Evolutionary conservation across 2,797 vertebrate genomes (phyloP).

Genomic region (Typhlichthys eigenmanni): DNA sequence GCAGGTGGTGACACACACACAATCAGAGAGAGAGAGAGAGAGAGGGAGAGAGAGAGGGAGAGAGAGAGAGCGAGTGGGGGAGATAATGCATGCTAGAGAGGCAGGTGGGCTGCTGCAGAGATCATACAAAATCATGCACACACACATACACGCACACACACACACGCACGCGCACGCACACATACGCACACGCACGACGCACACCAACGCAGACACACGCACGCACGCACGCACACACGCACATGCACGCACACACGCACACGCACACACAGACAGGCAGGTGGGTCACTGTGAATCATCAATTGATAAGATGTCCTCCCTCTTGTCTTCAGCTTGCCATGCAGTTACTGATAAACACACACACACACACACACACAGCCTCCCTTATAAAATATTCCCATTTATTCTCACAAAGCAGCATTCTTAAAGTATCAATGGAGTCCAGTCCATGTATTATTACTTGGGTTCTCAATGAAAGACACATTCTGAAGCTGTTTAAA

Average conservation of each 20-base stretch:
- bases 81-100: slow-evolving; percentile 8
- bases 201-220: not conserved
- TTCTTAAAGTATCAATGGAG: slow-evolving; percentile 41
- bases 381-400: slow-evolving; percentile 16
- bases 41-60: slow-evolving; percentile 47
- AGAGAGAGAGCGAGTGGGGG: slow-evolving; percentile 32
- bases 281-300: slow-evolving; percentile 48
- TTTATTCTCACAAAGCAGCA: slow-evolving; percentile 53
- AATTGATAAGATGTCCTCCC: slow-evolving; percentile 27
- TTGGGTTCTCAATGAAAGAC: slow-evolving; percentile 6
- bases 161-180: slow-evolving; percentile 6
- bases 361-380: not conserved
- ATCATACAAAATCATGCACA: slow-evolving; percentile 26
- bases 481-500: too few relatives aligned
- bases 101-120: slow-evolving; percentile 45
- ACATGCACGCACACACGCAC: not conserved
- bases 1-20: slow-evolving; percentile 49
- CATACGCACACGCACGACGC: slow-evolving; percentile 14
- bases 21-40: slow-evolving; percentile 13
- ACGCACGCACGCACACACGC: slow-evolving; percentile 3
- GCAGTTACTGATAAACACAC: slow-evolving; percentile 30
- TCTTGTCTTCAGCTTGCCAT: slow-evolving; percentile 54
- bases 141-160: not conserved
- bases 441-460: slow-evolving; percentile 32
- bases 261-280: slow-evolving; percentile 27